These are phyloP conservation scores for Trissolcus basalis DNA, from an alignment of 1,140 invertebrate genomes.

Conservation along the genomic window DNA sequence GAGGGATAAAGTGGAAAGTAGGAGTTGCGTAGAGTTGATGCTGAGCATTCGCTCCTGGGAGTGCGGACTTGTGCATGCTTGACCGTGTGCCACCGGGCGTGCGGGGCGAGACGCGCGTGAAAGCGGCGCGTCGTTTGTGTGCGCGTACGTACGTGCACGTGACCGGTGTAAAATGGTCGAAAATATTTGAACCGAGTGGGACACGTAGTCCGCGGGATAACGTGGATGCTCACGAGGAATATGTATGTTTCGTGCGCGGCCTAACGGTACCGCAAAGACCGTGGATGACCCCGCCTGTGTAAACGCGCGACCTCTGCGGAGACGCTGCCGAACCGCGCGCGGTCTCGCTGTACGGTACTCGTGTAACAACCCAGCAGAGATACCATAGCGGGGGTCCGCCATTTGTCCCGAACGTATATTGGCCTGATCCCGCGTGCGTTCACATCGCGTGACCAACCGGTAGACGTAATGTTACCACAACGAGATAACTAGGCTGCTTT, in stretches of 20 bases:
- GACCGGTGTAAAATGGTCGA: conserved; percentile 58
- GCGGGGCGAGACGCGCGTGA: too few species aligned
- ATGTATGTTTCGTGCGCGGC: conserved; percentile 63
- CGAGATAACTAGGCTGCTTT: conserved; percentile 24
- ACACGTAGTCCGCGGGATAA: conserved; percentile 31
- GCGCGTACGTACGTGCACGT: conserved; percentile 31
- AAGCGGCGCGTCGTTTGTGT: conserved; percentile 50
- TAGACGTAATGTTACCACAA: conserved; percentile 17
- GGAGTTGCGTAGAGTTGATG: conserved; percentile 41
- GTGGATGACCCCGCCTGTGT: conserved; percentile 73
- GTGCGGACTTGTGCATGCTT: conserved; percentile 68
- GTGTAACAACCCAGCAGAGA: conserved; percentile 49
- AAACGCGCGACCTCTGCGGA: conserved; percentile 72
- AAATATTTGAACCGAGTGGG: conserved; percentile 61
- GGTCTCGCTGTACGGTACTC: conserved; percentile 52
- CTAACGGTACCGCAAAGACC: conserved; percentile 72
- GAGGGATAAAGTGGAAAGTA: conserved; percentile 34
- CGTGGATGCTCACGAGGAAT: conserved; percentile 58
- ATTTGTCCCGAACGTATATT: conserved; percentile 45
- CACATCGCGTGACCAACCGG: conserved; percentile 42
- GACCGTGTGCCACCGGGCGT: conserved; percentile 61
- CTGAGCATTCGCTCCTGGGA: conserved; percentile 16
- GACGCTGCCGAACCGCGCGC: conserved; percentile 55
- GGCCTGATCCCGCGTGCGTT: conserved; percentile 20
- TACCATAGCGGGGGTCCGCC: conserved; percentile 25